These are phyloP conservation scores for Pardalotus punctatus DNA, from an alignment of 2,113 vertebrate species.

Conservation along the genomic window DNA sequence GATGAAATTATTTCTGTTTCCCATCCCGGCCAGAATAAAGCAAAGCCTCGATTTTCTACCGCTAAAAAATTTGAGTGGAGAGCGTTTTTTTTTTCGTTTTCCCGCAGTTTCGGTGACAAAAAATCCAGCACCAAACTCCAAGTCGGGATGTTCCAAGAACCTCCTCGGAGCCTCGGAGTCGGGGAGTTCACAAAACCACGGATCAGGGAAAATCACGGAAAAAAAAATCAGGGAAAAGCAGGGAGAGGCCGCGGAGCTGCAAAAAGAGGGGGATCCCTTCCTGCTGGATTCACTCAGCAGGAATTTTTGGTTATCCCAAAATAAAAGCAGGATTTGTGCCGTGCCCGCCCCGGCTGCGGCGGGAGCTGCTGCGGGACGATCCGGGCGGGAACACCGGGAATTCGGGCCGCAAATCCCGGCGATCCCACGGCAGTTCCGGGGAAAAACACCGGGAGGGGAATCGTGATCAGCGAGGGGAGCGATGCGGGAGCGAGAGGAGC, in stretches of 20 bases:
- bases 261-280: no score
- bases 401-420: accelerated
- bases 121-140: neutral
- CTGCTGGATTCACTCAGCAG: no score
- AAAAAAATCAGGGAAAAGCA: no score
- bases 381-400: neutral
- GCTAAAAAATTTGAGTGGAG: neutral
- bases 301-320: neutral
- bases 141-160: neutral
- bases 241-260: no score
- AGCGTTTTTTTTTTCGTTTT: neutral
- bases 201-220: neutral
- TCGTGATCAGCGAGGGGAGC: neutral
- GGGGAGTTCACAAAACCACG: neutral
- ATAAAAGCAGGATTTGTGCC: neutral
- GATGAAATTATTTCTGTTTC: neutral
- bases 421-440: neutral
- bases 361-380: accelerated
- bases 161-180: neutral
- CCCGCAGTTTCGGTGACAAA: neutral
- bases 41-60: neutral
- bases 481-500: neutral
- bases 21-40: neutral
- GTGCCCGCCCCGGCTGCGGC: neutral
- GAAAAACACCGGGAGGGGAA: neutral